phyloP scores from a whole-genome alignment of 2,888 invertebrate species.

The Macrosoma leucophasiata region DNA sequence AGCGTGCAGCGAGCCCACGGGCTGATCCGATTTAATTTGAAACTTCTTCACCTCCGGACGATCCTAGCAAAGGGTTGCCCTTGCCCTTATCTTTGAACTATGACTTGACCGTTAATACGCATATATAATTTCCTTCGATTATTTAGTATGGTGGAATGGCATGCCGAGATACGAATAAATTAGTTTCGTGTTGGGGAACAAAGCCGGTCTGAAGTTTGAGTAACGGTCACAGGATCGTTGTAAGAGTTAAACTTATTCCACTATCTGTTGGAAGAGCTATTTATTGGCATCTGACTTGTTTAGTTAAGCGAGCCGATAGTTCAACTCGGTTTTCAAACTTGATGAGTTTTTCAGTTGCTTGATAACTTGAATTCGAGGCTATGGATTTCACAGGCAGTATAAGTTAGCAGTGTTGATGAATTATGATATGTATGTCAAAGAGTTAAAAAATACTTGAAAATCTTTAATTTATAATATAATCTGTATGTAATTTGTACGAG shows the following conservation, averaged over 20 bases:
- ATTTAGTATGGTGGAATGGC: constrained; percentile 64
- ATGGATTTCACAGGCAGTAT: too few species aligned
- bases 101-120: constrained; percentile 76
- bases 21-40: constrained; percentile 58
- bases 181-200: constrained; percentile 73
- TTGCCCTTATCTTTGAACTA: constrained; percentile 75
- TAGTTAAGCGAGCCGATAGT: too few species aligned
- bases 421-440: too few species aligned
- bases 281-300: constrained; percentile 46
- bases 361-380: too few species aligned
- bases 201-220: constrained; percentile 65
- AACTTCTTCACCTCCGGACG: constrained; percentile 59
- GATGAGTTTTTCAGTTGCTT: too few species aligned
- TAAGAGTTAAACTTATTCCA: constrained; percentile 54
- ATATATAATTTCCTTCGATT: constrained; percentile 75
- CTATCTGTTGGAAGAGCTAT: constrained; percentile 36
- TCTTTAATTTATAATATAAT: too few species aligned
- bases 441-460: too few species aligned
- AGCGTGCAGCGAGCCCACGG: constrained; percentile 49
- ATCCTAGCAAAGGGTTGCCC: constrained; percentile 63
- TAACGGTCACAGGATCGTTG: constrained; percentile 69
- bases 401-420: too few species aligned
- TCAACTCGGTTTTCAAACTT: too few species aligned
- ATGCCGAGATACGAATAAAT: constrained; percentile 70
- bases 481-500: too few species aligned